A percentile compares a stretch with the other conserved stretches of the same genome.
These are phyloP conservation scores for Microdon myrmicae DNA, from an alignment of 2,888 invertebrate species.

Conservation along the genomic window DNA sequence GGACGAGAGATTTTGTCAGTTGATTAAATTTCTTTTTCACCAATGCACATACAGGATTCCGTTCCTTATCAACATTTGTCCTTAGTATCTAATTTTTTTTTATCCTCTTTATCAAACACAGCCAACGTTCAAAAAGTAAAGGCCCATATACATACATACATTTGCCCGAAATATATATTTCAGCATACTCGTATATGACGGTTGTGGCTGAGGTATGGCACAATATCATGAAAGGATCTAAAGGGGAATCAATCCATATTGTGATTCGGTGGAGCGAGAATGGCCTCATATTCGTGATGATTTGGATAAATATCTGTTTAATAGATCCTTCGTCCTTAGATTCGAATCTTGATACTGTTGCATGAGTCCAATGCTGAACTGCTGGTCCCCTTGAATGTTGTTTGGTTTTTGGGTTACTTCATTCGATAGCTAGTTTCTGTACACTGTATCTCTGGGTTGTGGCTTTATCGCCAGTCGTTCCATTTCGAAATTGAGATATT, in stretches of 20 bases:
- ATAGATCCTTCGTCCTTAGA: no score
- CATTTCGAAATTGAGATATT: no score
- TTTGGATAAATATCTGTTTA: slow-evolving; percentile 27
- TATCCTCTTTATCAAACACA: slow-evolving; percentile 24
- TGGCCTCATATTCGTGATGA: slow-evolving; percentile 34
- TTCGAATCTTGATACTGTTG: slow-evolving; percentile 22
- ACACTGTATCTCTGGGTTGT: no score
- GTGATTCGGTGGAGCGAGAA: slow-evolving; percentile 29
- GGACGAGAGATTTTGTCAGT: slow-evolving; percentile 38
- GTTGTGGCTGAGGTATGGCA: no score
- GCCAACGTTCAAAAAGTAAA: no score
- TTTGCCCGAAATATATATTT: no score
- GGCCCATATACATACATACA: no score
- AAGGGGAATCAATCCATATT: slow-evolving; percentile 45
- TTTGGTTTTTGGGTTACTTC: no score
- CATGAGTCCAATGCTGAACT: slow-evolving; percentile 4
- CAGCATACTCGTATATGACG: no score
- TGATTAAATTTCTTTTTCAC: slow-evolving; percentile 35
- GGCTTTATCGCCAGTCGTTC: no score
- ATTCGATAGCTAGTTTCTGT: no score
- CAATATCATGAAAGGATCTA: slow-evolving; percentile 18
- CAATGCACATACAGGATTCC: neutral
- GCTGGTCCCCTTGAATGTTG: no score
- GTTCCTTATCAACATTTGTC: neutral
- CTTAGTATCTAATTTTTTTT: slow-evolving; percentile 18